Conservation (phyloP, 2,888 invertebrate genomes). For the Cephalotes varians region DNA sequence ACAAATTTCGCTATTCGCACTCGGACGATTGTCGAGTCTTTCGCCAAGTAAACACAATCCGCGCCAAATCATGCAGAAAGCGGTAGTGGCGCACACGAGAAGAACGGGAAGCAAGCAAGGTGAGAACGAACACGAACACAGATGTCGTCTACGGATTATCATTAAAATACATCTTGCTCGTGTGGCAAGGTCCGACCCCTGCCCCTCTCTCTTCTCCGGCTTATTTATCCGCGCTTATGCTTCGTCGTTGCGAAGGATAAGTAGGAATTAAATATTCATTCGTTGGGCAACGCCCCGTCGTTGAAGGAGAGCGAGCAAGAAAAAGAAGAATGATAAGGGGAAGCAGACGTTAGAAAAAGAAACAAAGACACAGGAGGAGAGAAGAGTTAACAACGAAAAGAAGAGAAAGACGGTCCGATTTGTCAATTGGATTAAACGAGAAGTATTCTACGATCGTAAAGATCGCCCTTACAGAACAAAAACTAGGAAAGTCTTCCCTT, state of each 20-base stretch:
- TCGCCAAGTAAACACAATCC: slow-evolving; percentile 26
- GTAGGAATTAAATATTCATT: slow-evolving; percentile 81
- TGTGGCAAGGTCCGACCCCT: slow-evolving; percentile 50
- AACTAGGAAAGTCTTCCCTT: slow-evolving; percentile 28
- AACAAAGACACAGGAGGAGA: slow-evolving; percentile 9
- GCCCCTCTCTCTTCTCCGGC: slow-evolving; percentile 56
- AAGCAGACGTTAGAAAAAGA: slow-evolving; percentile 15
- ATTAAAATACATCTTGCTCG: slow-evolving; percentile 76
- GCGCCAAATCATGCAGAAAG: slow-evolving; percentile 42
- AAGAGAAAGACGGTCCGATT: slow-evolving; percentile 61
- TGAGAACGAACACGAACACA: slow-evolving; percentile 57
- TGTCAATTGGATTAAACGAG: slow-evolving; percentile 73
- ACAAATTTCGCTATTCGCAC: slow-evolving; percentile 29
- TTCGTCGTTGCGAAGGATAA: slow-evolving; percentile 72
- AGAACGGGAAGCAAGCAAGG: slow-evolving; percentile 21
- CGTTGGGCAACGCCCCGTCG: slow-evolving; percentile 46
- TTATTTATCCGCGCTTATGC: slow-evolving; percentile 81
- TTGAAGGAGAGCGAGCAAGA: slow-evolving; percentile 32
- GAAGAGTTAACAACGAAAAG: neutral
- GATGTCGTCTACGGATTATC: slow-evolving; percentile 77
- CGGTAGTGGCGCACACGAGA: neutral
- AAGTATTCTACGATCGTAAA: slow-evolving; percentile 53
- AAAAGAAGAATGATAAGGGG: neutral
- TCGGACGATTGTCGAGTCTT: slow-evolving; percentile 15
- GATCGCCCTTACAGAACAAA: neutral